phyloP scores from a whole-genome alignment of 64 coral and sea anemone genomes.

The Montipora efflorescens region DNA sequence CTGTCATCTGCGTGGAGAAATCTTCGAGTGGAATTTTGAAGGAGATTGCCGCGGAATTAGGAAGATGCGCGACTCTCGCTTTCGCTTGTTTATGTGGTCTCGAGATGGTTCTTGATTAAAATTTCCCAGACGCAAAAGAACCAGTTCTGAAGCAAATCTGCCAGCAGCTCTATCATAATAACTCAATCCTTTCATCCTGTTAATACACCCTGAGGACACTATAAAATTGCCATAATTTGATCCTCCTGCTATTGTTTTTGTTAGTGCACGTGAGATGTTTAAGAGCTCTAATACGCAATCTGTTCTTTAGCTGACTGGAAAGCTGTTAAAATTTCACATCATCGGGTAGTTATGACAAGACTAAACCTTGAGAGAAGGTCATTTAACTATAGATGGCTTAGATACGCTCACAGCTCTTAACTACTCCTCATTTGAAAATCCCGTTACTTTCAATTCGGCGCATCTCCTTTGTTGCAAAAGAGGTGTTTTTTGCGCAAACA shows the following conservation, averaged over 20 bases:
- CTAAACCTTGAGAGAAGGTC: conserved; percentile 53
- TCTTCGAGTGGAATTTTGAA: conserved; percentile 28
- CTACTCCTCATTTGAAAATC: not conserved
- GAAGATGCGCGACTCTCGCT: not conserved
- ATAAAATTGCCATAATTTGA: conserved; percentile 50
- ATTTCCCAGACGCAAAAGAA: not conserved
- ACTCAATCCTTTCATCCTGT: conserved; percentile 28
- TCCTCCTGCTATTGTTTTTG: conserved; percentile 18
- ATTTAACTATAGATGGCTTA: conserved; percentile 49
- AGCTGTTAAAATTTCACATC: conserved; percentile 58
- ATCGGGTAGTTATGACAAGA: conserved; percentile 44
- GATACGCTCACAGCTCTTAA: not conserved
- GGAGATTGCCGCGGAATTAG: conserved; percentile 7
- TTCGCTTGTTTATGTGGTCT: not conserved
- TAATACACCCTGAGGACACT: conserved; percentile 12
- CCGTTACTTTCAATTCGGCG: not conserved
- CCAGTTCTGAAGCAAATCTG: not conserved
- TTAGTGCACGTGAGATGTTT: conserved; percentile 47
- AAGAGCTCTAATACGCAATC: conserved; percentile 47
- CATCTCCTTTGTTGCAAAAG: not conserved
- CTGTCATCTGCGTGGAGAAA: conserved; percentile 37
- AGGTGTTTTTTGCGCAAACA: conserved; percentile 48
- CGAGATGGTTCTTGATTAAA: not conserved
- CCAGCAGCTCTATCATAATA: not conserved
- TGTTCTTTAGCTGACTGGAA: conserved; percentile 31